These are phyloP conservation scores for Neoitamus cyanurus DNA, from an alignment of 2,888 invertebrate genomes.

Conservation along the genomic window DNA sequence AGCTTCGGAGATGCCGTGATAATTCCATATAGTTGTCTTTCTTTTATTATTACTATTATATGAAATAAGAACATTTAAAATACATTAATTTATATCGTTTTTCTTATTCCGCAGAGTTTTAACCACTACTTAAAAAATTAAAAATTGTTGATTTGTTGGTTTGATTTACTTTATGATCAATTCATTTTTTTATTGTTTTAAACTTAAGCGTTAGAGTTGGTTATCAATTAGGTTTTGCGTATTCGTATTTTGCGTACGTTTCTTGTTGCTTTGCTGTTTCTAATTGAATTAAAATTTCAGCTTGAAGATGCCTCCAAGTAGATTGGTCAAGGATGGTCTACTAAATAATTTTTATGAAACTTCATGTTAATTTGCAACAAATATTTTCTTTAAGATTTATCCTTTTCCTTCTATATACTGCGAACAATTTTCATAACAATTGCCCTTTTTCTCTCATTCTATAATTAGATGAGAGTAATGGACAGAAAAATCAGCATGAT, in stretches of 20 bases:
- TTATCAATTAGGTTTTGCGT: not conserved
- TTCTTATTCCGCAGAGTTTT: not conserved
- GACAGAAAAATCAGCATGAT: slow-evolving; percentile 27
- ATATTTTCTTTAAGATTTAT: not conserved
- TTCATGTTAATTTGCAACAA: not conserved
- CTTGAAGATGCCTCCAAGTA: not conserved
- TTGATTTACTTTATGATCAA: not conserved
- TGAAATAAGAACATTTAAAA: too few relatives aligned
- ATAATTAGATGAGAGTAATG: slow-evolving; percentile 48
- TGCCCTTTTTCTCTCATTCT: slow-evolving; percentile 8
- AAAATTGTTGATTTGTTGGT: not conserved
- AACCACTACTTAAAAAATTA: not conserved
- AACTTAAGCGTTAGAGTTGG: not conserved
- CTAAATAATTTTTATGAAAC: not conserved
- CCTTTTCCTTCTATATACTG: not conserved
- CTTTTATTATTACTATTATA: not conserved
- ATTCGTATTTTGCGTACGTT: not conserved
- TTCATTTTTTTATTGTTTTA: not conserved
- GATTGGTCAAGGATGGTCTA: not conserved
- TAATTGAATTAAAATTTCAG: not conserved
- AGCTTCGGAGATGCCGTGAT: too few relatives aligned
- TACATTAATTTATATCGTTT: not conserved
- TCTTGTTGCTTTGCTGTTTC: not conserved
- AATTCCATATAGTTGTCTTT: too few relatives aligned
- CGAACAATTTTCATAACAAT: not conserved